Conservation (phyloP, 2,797 vertebrate species). For the Petrocephalus schoutedeni region DNA sequence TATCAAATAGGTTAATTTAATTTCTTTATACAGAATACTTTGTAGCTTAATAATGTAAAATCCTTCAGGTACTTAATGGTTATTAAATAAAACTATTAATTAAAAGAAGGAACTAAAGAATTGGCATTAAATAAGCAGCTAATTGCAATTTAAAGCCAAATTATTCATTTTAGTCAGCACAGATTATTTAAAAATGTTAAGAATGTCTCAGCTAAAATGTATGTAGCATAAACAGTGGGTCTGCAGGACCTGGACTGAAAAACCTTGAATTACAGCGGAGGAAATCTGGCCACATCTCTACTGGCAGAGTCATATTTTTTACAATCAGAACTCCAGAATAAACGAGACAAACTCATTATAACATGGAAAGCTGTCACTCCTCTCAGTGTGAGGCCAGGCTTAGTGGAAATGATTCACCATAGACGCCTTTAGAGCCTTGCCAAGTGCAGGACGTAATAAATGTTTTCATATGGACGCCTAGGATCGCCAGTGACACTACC, state of each 20-base stretch:
- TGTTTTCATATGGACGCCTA: not conserved
- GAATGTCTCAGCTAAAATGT: not conserved
- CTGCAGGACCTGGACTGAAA: not conserved
- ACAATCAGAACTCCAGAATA: not conserved
- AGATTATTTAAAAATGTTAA: not conserved
- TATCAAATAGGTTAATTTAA: not conserved
- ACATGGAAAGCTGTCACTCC: slow-evolving; percentile 13
- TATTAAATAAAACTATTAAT: not conserved
- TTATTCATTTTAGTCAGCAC: not conserved
- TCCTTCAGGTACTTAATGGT: not conserved
- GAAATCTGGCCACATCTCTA: not conserved
- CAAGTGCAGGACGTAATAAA: not conserved
- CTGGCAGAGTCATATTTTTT: not conserved
- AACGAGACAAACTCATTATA: slow-evolving; percentile 2
- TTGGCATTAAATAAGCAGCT: not conserved
- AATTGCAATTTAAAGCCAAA: not conserved
- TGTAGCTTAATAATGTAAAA: not conserved
- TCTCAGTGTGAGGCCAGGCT: slow-evolving; percentile 13
- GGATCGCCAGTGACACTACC: not conserved
- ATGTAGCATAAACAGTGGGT: not conserved
- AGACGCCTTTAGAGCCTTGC: not conserved
- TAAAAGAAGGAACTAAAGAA: not conserved
- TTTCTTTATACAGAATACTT: not conserved
- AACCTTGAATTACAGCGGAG: not conserved
- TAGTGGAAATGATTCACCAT: slow-evolving; percentile 9